Evolutionary conservation across 2,888 invertebrate species (phyloP).

Genomic region (Globia sparganii): DNA sequence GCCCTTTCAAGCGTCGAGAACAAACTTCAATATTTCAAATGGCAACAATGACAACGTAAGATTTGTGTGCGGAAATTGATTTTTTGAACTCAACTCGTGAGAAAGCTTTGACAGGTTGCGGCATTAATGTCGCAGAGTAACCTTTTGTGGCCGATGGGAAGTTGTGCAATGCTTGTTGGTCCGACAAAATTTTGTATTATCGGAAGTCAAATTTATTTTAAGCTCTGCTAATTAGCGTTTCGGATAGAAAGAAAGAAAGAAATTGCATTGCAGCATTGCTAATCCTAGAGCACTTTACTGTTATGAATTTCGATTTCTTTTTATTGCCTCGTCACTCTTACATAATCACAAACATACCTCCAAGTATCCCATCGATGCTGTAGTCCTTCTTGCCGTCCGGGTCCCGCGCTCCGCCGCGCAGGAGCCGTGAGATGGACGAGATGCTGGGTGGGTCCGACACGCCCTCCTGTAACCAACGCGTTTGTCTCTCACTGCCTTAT

Average conservation of each 20-base stretch:
- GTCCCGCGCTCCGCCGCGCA: slow-evolving; percentile 95
- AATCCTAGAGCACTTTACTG: neutral
- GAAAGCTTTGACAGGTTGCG: slow-evolving; percentile 88
- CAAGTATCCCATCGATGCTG: slow-evolving; percentile 96
- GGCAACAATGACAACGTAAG: slow-evolving; percentile 87
- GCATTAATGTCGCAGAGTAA: slow-evolving; percentile 77
- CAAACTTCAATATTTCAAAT: slow-evolving; percentile 86
- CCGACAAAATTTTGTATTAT: slow-evolving; percentile 54
- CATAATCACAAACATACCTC: slow-evolving; percentile 89
- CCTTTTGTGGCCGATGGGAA: slow-evolving; percentile 74
- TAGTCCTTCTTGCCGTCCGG: slow-evolving; percentile 96
- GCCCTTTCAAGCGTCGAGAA: slow-evolving; percentile 78
- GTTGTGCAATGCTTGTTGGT: slow-evolving; percentile 76
- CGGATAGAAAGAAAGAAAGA: too few species aligned
- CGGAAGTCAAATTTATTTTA: slow-evolving; percentile 72
- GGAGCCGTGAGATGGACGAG: slow-evolving; percentile 97
- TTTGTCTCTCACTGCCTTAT: slow-evolving; percentile 66
- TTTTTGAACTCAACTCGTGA: slow-evolving; percentile 85
- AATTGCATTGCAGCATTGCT: too few species aligned
- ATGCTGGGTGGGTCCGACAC: slow-evolving; percentile 98
- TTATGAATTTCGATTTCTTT: neutral
- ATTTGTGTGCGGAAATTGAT: slow-evolving; percentile 91
- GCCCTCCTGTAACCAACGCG: slow-evolving; percentile 92
- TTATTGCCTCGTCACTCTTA: neutral
- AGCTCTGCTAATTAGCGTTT: slow-evolving; percentile 44